Conservation (phyloP, 2,888 invertebrate genomes). For the Plebejus melissa region DNA sequence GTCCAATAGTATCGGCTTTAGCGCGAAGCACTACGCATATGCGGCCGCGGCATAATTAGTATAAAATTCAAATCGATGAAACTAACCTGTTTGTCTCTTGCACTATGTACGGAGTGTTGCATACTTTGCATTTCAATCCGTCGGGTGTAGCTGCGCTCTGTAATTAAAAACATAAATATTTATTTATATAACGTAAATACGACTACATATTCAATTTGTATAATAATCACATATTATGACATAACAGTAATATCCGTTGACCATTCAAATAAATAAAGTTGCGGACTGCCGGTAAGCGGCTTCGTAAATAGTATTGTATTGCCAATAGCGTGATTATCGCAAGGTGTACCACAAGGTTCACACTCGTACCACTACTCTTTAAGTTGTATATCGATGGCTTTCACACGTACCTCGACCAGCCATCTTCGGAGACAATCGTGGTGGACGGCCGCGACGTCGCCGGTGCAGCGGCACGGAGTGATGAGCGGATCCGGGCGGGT, state of each 20-base stretch:
- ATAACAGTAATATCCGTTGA: too few species aligned
- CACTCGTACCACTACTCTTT: background rate
- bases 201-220: too few species aligned
- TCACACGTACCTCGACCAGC: slow-evolving; percentile 87
- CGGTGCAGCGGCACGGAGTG: slow-evolving; percentile 94
- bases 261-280: too few species aligned
- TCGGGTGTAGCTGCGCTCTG: slow-evolving; percentile 84
- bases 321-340: background rate
- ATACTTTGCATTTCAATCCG: slow-evolving; percentile 89
- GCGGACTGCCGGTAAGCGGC: too few species aligned
- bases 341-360: background rate
- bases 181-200: too few species aligned
- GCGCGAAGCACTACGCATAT: too few species aligned
- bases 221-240: too few species aligned
- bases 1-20: too few species aligned
- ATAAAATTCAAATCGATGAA: background rate
- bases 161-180: slow-evolving; percentile 34
- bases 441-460: slow-evolving; percentile 95
- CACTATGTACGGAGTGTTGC: slow-evolving; percentile 89
- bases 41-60: background rate
- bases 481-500: slow-evolving; percentile 90
- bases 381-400: background rate
- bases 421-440: slow-evolving; percentile 93
- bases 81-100: slow-evolving; percentile 83
- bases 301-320: too few species aligned